phyloP scores from a whole-genome alignment of 92 coral and sea anemone species.

The Desmophyllum pertusum region DNA sequence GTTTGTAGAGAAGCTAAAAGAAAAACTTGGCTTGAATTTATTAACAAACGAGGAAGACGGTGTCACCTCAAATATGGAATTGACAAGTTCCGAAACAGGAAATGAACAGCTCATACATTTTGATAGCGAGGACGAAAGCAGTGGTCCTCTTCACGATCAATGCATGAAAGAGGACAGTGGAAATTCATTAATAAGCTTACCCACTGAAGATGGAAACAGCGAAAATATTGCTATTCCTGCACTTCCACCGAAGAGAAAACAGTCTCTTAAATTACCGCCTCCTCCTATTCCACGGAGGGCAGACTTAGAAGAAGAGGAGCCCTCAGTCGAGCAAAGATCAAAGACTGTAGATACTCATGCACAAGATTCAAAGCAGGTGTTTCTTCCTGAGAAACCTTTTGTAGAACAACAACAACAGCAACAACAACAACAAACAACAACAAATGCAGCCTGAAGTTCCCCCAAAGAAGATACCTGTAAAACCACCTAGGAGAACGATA shows the following conservation, averaged over 20 bases:
- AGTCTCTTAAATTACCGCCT: slow-evolving; percentile 59
- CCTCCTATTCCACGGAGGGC: slow-evolving; percentile 95
- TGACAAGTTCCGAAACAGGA: slow-evolving; percentile 25
- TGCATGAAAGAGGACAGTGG: neutral
- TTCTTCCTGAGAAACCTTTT: neutral
- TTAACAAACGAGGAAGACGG: slow-evolving; percentile 14
- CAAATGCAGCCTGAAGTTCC: slow-evolving; percentile 14
- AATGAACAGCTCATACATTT: slow-evolving; percentile 20
- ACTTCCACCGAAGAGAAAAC: slow-evolving; percentile 25
- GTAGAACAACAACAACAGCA: neutral
- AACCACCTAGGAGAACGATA: slow-evolving; percentile 38
- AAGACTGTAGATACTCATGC: neutral
- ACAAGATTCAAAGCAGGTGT: neutral
- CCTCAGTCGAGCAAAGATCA: neutral
- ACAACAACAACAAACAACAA: neutral
- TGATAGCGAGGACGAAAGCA: slow-evolving; percentile 8
- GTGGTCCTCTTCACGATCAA: neutral
- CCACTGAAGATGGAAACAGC: neutral
- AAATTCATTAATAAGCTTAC: neutral
- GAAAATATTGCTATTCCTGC: neutral
- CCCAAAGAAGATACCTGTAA: slow-evolving; percentile 21
- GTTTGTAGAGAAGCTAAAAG: slow-evolving; percentile 66
- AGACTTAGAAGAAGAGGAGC: slow-evolving; percentile 63
- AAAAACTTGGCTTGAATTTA: slow-evolving; percentile 43
- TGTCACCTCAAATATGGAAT: slow-evolving; percentile 6